Evolutionary conservation across 1,140 invertebrate species (phyloP), one percentile per base, ranked within the genome.

Genomic region (Drosophila jambulina): DNA sequence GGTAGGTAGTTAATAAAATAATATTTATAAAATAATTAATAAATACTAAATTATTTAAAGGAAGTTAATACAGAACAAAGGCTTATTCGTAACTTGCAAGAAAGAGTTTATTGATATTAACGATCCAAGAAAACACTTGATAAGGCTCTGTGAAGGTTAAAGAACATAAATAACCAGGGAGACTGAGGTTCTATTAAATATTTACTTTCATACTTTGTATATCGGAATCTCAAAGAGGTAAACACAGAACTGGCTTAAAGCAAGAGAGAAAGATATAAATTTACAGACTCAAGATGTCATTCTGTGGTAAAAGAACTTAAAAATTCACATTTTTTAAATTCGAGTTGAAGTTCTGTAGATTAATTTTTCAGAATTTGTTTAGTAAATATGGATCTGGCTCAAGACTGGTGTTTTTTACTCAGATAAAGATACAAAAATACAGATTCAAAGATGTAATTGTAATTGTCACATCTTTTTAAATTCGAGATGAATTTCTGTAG

Each of bases 81-180:
- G 17, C 1, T 10, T 27, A 27, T 17, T 27, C 2, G 7, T 23
- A 23, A 15, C 8, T 17, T 34, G 15, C 32, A 0, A 3, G 51
- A 36, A 23, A 54, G 12, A 15, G 19, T 34, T 23, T 54, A 36
- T 54, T 54, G 13, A 54, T 54, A 54, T 36, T 54, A 23, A 3
- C 19, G 2, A 6, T 1, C 17, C 4, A 21, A 36, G 29, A 53
- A 19, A 15, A 32, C 19, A 8, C 1, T 15, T 53, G 29, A 34
- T 17, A 17, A 34, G 15, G 3, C 8, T 4, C 51, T 3, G 0
- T 54, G 32, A 54, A 54, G 51, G 51, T 54, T 21, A 5, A 10
- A 17, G 32, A 23, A 36, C 36, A 21, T 23, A 54, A 54, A 54
- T 36, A 36, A 36, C 8, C 8, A 36, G 9, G 7, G 13, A 54